These are phyloP conservation scores for Pediacus dermestoides DNA, from an alignment of 2,888 invertebrate species.

Conservation along the genomic window DNA sequence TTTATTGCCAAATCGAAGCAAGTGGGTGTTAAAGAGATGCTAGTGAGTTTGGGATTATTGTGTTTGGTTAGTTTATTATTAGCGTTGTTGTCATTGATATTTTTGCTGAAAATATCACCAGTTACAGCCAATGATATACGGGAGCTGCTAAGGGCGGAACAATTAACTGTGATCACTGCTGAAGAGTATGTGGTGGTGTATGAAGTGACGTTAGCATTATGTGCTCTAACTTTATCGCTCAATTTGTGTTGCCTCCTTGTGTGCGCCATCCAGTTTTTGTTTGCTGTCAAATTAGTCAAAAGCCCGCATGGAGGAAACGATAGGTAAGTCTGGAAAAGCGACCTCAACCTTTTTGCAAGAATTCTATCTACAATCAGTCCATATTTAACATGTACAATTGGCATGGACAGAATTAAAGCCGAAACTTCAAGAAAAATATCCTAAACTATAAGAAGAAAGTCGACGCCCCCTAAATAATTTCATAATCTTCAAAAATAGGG, in stretches of 20 bases:
- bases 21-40: slow-evolving; percentile 70
- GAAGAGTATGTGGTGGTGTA: slow-evolving; percentile 86
- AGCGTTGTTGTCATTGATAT: slow-evolving; percentile 78
- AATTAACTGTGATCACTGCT: slow-evolving; percentile 57
- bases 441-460: too few relatives aligned
- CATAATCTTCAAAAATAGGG: too few relatives aligned
- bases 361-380: too few relatives aligned
- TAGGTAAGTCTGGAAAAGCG: slow-evolving; percentile 51
- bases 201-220: slow-evolving; percentile 87
- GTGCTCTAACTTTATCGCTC: slow-evolving; percentile 81
- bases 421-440: too few relatives aligned
- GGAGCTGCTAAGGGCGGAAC: slow-evolving; percentile 55
- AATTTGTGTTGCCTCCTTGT: slow-evolving; percentile 89
- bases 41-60: slow-evolving; percentile 79
- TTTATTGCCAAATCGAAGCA: slow-evolving; percentile 51
- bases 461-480: too few relatives aligned
- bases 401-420: too few relatives aligned
- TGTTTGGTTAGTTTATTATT: slow-evolving; percentile 82
- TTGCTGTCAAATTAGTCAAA: slow-evolving; percentile 87
- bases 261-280: slow-evolving; percentile 91
- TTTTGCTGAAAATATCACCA: slow-evolving; percentile 80
- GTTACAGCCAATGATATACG: slow-evolving; percentile 58
- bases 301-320: slow-evolving; percentile 73
- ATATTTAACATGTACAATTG: too few relatives aligned
- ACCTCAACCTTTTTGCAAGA: neutral